Evolutionary conservation across 2,888 invertebrate genomes (phyloP), one percentile per base, ranked within the genome.

Genomic region (Drosophila parthenogenetica): DNA sequence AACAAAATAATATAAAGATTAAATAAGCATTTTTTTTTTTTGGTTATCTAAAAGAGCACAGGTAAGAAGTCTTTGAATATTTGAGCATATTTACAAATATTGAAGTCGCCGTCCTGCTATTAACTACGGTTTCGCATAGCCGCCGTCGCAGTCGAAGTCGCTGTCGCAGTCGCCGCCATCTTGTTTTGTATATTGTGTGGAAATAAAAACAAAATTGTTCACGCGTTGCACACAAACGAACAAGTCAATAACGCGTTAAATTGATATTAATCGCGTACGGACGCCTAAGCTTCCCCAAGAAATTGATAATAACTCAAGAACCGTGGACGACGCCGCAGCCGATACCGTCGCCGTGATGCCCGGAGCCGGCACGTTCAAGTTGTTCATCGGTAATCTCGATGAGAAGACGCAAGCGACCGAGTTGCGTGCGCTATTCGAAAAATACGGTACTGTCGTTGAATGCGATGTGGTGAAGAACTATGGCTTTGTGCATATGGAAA

Each of bases 401-500:
- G 98, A 98, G 93, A 97, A 97, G 93, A 97, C 98, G 73, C 95
- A 96, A 90, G 95, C 96, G 93, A 94, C 95, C 92, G 95, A 96
- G 94, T 94, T 99, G 93, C 96, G 97, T 93, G 95, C 97, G 93
- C 94, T 99, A 87, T 99, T 99, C 94, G 98, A 98, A 93, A 98
- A 98, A 92, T 98, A 97, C 95, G 99, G 99, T 93, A 96, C 96
- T 93, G 98, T 99, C 91, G 96, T 98, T 91, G 99, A 99, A 94
- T 98, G 98, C 94, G 98, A 98, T 94, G 97, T 99, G 92, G 97
- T 98, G 90, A 97, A 98, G 94, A 98, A 98, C 94, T 99, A 98
- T 95, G 99, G 98, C 90, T 99, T 99, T 94, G 98, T 99, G 93
- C 98, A 98, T 93, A 98, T 98, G 98, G 97, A 97, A 94, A 97